phyloP scores from a whole-genome alignment of 2,113 vertebrate species.

The Sinocyclocheilus maitianheensis region DNA sequence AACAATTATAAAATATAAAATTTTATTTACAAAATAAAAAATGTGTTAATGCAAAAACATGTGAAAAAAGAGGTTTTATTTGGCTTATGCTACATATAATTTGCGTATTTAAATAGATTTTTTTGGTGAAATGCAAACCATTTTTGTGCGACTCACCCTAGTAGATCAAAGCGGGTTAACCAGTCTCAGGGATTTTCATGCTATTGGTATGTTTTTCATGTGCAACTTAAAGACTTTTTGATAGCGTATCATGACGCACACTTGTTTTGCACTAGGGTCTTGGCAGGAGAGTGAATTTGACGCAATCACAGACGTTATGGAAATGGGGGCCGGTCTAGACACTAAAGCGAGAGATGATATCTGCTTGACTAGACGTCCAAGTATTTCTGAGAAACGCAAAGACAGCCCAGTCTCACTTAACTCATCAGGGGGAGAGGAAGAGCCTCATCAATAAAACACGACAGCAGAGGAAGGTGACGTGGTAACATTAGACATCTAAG shows the following conservation, averaged over 20 bases:
- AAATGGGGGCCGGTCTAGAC: slow-evolving; percentile 30
- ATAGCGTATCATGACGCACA: background rate
- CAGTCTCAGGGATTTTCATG: background rate
- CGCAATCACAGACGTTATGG: background rate
- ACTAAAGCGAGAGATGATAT: slow-evolving; percentile 28
- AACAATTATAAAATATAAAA: no score
- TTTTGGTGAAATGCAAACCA: background rate
- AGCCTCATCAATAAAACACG: slow-evolving; percentile 55
- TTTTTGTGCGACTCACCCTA: background rate
- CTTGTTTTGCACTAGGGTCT: background rate
- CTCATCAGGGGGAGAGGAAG: slow-evolving; percentile 44
- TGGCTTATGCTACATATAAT: no score
- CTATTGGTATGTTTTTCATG: background rate
- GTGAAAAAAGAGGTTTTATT: no score
- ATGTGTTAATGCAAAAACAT: no score
- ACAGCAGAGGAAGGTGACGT: slow-evolving; percentile 50
- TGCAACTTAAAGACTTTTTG: background rate
- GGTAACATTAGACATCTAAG: slow-evolving; percentile 53
- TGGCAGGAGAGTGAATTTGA: background rate
- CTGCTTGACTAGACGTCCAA: slow-evolving; percentile 34
- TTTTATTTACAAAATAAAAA: no score
- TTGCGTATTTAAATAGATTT: no score
- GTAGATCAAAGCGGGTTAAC: background rate
- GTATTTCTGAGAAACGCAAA: slow-evolving; percentile 34
- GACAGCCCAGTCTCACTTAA: slow-evolving; percentile 41